A percentile compares a stretch with the other conserved stretches of the same genome.
These are phyloP conservation scores for Didymodactylos carnosus DNA, from an alignment of 2,888 invertebrate species.

Conservation along the genomic window DNA sequence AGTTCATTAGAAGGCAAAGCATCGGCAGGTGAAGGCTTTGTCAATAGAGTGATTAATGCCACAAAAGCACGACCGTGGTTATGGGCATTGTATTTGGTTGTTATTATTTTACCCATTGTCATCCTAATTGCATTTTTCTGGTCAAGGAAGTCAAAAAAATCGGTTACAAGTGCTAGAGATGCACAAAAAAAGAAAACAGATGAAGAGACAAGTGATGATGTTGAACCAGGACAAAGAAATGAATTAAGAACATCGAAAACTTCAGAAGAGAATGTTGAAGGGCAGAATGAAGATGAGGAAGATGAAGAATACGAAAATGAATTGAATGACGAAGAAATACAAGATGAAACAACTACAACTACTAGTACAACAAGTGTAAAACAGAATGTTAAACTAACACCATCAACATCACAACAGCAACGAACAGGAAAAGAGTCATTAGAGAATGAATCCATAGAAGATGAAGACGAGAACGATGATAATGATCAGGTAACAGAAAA, in stretches of 20 bases:
- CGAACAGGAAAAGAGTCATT: not conserved
- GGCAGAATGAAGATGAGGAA: too few species aligned
- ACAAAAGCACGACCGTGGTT: slow-evolving; percentile 71
- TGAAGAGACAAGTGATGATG: too few species aligned
- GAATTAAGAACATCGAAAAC: not conserved
- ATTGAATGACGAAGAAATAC: not conserved
- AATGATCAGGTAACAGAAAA: too few species aligned
- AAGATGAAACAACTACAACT: not conserved
- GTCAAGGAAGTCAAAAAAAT: not conserved
- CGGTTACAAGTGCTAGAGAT: not conserved
- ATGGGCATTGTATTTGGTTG: slow-evolving; percentile 63
- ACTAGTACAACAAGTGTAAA: too few species aligned
- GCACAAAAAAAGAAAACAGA: not conserved
- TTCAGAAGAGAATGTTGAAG: too few species aligned
- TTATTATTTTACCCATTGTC: slow-evolving; percentile 56
- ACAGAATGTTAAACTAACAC: too few species aligned
- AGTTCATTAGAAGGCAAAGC: slow-evolving; percentile 38
- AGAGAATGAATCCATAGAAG: not conserved
- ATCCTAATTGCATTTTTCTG: slow-evolving; percentile 59
- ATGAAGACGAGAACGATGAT: not conserved
- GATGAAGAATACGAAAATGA: not conserved
- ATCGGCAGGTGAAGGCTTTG: slow-evolving; percentile 45
- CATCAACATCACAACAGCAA: too few species aligned
- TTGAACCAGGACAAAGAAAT: not conserved
- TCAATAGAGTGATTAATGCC: slow-evolving; percentile 53